phyloP scores from a whole-genome alignment of 2,888 invertebrate genomes.

The Pterostichus niger region DNA sequence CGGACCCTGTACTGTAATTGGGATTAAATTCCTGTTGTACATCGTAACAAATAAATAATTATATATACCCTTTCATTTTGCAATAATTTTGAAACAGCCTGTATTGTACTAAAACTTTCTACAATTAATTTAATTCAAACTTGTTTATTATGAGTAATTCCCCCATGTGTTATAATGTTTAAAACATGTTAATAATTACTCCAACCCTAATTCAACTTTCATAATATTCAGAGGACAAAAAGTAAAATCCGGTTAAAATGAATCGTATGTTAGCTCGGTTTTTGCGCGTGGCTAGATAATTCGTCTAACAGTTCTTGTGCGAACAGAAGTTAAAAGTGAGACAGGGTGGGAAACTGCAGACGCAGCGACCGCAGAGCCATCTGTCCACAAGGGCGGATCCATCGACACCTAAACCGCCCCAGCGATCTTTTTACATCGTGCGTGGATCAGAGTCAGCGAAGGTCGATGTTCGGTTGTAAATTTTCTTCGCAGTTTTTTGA shows the following conservation, averaged over 20 bases:
- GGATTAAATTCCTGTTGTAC: no score
- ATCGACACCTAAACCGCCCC: constrained; percentile 57
- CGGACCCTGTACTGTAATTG: no score
- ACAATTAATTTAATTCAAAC: neutral
- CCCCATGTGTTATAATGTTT: neutral
- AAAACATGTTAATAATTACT: neutral
- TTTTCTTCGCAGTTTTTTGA: constrained; percentile 64
- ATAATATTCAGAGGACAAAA: constrained; percentile 18
- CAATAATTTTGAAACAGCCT: no score
- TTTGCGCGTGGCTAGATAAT: constrained; percentile 43
- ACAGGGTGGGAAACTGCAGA: constrained; percentile 44
- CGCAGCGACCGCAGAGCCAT: constrained; percentile 58
- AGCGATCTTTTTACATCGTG: constrained; percentile 29
- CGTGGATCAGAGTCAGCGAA: constrained; percentile 28
- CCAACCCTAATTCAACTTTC: constrained; percentile 16
- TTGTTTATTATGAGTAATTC: neutral
- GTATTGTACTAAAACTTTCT: neutral
- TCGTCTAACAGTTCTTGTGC: constrained; percentile 18
- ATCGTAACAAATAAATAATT: no score
- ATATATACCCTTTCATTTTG: no score
- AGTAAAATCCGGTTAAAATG: constrained; percentile 12
- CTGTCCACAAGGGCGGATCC: constrained; percentile 55
- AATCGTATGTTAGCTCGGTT: constrained; percentile 36
- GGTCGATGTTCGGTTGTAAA: constrained; percentile 58
- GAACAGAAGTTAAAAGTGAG: neutral